Base-by-base conservation (phyloP, 2,113 vertebrate species). In the Brachyistius frenatus region DNA sequence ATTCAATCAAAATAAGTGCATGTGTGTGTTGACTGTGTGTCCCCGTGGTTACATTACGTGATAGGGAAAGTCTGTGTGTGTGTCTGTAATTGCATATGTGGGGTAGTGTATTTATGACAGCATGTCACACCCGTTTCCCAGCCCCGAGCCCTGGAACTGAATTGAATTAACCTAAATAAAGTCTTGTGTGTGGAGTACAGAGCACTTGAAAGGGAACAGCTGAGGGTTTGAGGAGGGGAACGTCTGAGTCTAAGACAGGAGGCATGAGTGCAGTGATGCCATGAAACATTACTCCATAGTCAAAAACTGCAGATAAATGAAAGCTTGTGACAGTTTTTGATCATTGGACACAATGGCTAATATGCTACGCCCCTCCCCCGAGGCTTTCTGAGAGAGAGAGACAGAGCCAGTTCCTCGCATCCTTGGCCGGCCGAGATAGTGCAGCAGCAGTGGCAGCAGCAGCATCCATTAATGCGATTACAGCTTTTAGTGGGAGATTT, bases 151-250 rank as follows among this genome's bases (percentile, higher is more conserved):
- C 69, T 86, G 79, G 44, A 85, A 83, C 82, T 73, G 87, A 93
- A 92, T 91, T 90, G 85, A 93, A 93, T 94, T 89, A 92, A 91
- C 89, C 92, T 84, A 89, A 91, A 91, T 91, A 90, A 75, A 87
- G 80, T 85, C 61, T 67, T 41, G 75, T 81, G 74, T 67, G 49
- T 70, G 8, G 70, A 86, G 36, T 78, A 76, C 39, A 46, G 64
- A 81, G 49, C 49, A 73, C 66, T 85, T 83, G 75, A 83, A 89
- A 81, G 75, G 76, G 62, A 88, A 76, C 58, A 73, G 88, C 81
- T 78, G 62, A 86, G 62, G 80, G 68, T 79, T 76, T 61, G 72
- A 87, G 73, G 56, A 60, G 65, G 80, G 77, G 52, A 77, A 75
- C 50, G 66, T 77, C 66, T 86, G 55, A 65, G 62, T 73, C 79